phyloP scores from a whole-genome alignment of 2,888 invertebrate species.

The Nemotelus pantherinus region DNA sequence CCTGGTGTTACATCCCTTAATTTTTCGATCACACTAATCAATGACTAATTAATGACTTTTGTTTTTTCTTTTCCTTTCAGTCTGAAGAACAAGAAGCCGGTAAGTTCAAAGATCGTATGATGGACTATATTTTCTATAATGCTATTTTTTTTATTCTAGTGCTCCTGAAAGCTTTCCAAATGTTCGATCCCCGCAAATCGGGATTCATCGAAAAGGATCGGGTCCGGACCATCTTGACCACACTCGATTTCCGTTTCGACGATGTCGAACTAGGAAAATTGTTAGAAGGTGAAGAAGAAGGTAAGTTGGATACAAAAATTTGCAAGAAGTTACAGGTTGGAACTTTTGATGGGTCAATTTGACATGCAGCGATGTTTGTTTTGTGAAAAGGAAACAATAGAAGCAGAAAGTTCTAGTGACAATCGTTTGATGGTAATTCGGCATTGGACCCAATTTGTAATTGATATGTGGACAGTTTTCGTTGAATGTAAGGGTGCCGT shows the following conservation, averaged over 20 bases:
- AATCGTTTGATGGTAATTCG: no score
- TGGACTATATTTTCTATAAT: conserved; percentile 19
- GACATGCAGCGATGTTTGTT: neutral
- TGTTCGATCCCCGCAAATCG: conserved; percentile 84
- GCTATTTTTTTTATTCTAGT: conserved; percentile 65
- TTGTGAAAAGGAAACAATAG: conserved; percentile 8
- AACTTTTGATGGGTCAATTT: neutral
- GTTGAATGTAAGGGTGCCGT: no score
- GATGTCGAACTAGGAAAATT: conserved; percentile 81
- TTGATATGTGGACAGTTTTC: no score
- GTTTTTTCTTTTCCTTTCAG: conserved; percentile 51
- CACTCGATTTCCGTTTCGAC: conserved; percentile 82
- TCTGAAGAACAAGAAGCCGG: conserved; percentile 66
- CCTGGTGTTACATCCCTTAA: neutral
- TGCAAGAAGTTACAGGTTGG: neutral
- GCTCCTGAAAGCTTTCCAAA: conserved; percentile 81
- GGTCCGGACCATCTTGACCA: conserved; percentile 81
- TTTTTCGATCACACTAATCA: neutral
- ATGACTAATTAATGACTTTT: neutral
- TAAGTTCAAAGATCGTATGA: conserved; percentile 59
- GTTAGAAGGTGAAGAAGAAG: conserved; percentile 81
- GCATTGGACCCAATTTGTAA: no score
- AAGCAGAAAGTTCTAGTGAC: no score
- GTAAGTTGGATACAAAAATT: neutral
- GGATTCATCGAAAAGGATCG: conserved; percentile 84